A percentile compares a stretch with the other conserved stretches of the same genome.
Evolutionary conservation across 2,797 vertebrate genomes (phyloP).

Genomic region (Manis pentadactyla): DNA sequence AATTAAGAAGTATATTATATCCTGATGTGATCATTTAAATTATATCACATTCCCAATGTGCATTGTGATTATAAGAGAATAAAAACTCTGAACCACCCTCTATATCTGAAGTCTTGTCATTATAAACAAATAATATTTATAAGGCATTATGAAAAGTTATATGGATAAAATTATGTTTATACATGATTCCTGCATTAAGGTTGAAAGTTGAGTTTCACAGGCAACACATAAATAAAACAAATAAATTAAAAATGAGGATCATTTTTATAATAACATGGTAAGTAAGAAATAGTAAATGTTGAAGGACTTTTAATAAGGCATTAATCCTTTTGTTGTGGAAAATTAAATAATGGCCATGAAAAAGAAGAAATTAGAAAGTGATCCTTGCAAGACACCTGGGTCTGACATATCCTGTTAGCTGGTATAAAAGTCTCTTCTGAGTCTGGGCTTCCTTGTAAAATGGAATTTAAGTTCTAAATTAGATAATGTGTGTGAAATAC

Average conservation of each 20-base stretch:
- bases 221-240: background rate
- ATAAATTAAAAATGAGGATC: background rate
- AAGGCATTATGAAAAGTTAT: background rate
- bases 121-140: background rate
- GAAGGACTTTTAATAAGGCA: background rate
- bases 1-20: background rate
- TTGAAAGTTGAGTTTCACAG: slow-evolving; percentile 1
- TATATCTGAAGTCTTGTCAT: background rate
- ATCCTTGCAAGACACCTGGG: background rate
- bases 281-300: background rate
- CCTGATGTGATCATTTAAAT: slow-evolving; percentile 48
- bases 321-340: background rate
- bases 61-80: background rate
- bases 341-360: background rate
- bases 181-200: background rate
- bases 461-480: background rate
- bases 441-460: background rate
- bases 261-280: background rate
- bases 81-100: background rate
- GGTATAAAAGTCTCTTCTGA: background rate
- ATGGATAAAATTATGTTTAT: background rate
- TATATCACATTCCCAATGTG: background rate
- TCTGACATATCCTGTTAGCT: background rate
- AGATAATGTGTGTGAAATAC: background rate
- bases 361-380: background rate